phyloP scores from a whole-genome alignment of 2,113 vertebrate genomes.

The Procapra przewalskii region DNA sequence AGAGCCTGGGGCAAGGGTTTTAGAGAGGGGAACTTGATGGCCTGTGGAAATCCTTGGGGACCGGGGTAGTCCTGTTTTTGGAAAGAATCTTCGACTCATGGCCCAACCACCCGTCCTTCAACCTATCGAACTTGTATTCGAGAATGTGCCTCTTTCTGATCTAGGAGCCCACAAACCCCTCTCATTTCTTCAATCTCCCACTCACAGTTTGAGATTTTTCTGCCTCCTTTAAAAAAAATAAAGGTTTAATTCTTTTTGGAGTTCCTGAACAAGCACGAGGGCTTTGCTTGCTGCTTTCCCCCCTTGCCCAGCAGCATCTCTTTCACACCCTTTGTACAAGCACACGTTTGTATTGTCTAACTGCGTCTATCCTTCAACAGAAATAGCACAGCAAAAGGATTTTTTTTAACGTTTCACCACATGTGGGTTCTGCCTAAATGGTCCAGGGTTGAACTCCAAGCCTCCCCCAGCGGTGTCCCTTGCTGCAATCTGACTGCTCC shows the following conservation, averaged over 20 bases:
- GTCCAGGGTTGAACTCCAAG: not conserved
- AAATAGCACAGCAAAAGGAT: not conserved
- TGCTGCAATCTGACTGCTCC: not conserved
- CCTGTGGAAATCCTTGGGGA: not conserved
- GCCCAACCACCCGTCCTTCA: rapidly evolving
- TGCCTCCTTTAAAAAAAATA: not conserved
- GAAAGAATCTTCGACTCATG: not conserved
- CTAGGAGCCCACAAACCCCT: not conserved
- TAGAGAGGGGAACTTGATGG: not conserved
- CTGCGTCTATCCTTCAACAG: not conserved
- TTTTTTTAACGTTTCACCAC: not conserved
- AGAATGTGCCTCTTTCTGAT: not conserved
- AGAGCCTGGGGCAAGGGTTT: not conserved
- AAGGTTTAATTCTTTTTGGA: not conserved
- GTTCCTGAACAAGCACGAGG: not conserved
- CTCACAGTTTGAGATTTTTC: not conserved
- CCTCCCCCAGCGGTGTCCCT: not conserved
- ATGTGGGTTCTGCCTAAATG: not conserved
- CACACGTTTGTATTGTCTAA: not conserved
- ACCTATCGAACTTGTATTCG: not conserved
- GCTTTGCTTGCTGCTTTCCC: not conserved
- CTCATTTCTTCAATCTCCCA: not conserved
- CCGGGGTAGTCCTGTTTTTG: not conserved
- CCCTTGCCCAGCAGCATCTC: not conserved
- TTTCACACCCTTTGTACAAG: not conserved